Percentiles rank a stretch among this genome's conserved stretches.
These are phyloP conservation scores for Bruchidius siliquastri DNA, from an alignment of 2,888 invertebrate species.

Conservation along the genomic window DNA sequence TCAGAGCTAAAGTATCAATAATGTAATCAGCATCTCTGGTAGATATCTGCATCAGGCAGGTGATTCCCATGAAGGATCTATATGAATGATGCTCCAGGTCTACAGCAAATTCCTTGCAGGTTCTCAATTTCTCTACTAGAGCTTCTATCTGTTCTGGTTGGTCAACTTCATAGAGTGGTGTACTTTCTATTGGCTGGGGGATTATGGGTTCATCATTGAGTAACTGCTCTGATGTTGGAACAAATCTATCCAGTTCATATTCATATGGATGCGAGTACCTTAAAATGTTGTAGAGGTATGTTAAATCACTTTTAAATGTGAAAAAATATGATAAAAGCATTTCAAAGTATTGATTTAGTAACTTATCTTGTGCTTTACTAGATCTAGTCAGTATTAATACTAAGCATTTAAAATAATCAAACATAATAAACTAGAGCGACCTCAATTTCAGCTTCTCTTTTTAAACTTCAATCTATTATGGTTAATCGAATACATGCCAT, in stretches of 20 bases:
- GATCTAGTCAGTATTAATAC: too few species aligned
- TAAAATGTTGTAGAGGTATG: conserved; percentile 27
- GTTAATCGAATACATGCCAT: too few species aligned
- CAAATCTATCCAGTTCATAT: conserved; percentile 73
- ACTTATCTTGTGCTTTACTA: too few species aligned
- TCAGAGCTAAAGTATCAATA: conserved; percentile 79
- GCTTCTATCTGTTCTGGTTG: conserved; percentile 59
- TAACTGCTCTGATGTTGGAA: conserved; percentile 54
- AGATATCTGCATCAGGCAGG: conserved; percentile 94
- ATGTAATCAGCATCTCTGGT: conserved; percentile 78
- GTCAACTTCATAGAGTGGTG: conserved; percentile 65
- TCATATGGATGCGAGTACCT: conserved; percentile 87
- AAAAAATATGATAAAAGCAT: too few species aligned
- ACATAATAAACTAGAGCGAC: too few species aligned
- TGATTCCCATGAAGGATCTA: conserved; percentile 87
- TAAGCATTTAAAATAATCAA: too few species aligned
- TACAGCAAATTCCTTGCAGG: conserved; percentile 73
- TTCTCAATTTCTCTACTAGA: conserved; percentile 62
- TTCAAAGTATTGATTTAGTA: too few species aligned
- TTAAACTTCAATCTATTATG: too few species aligned
- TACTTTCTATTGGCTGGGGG: conserved; percentile 55
- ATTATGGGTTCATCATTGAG: conserved; percentile 38
- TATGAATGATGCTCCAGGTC: conserved; percentile 94
- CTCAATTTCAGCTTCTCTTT: too few species aligned
- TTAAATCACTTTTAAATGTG: too few species aligned